Evolutionary conservation across 2,888 invertebrate species (phyloP).

Genomic region (Erebia aethiops): DNA sequence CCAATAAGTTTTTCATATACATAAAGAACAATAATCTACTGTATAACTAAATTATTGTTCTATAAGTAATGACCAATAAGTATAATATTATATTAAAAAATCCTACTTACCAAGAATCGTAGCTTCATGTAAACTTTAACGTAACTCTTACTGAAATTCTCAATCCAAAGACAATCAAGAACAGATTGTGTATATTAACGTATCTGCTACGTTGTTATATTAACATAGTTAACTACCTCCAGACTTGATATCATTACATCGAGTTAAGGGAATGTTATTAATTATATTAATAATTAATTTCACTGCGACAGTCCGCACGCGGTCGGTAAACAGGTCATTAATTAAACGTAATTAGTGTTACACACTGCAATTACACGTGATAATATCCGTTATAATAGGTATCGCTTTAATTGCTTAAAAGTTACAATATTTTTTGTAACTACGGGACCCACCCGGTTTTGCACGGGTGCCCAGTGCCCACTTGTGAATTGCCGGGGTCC

Average conservation of each 20-base stretch:
- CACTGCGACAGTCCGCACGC: slow-evolving; percentile 15
- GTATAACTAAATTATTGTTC: too few species aligned
- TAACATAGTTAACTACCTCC: slow-evolving; percentile 3
- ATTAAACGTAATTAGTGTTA: slow-evolving; percentile 18
- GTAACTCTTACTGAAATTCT: not conserved
- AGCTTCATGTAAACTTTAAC: too few species aligned
- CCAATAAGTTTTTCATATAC: too few species aligned
- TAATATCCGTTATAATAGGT: not conserved
- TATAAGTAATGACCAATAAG: too few species aligned
- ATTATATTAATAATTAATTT: slow-evolving; percentile 21
- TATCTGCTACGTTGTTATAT: not conserved
- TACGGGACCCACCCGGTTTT: too few species aligned
- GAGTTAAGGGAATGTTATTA: slow-evolving; percentile 21
- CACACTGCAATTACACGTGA: slow-evolving; percentile 15
- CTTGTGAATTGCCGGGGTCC: too few species aligned
- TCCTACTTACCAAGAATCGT: too few species aligned
- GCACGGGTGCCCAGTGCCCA: too few species aligned
- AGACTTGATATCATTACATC: slow-evolving; percentile 18
- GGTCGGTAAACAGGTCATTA: slow-evolving; percentile 19
- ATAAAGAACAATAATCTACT: too few species aligned
- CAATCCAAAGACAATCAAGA: not conserved
- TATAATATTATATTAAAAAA: too few species aligned
- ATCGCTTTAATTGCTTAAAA: slow-evolving; percentile 2
- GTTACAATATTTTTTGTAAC: too few species aligned
- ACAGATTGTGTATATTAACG: not conserved